A percentile compares a stretch with the other conserved stretches of the same genome.
Conservation (phyloP, 1,140 invertebrate genomes). For the Pseudomyrmex flavicornis region DNA sequence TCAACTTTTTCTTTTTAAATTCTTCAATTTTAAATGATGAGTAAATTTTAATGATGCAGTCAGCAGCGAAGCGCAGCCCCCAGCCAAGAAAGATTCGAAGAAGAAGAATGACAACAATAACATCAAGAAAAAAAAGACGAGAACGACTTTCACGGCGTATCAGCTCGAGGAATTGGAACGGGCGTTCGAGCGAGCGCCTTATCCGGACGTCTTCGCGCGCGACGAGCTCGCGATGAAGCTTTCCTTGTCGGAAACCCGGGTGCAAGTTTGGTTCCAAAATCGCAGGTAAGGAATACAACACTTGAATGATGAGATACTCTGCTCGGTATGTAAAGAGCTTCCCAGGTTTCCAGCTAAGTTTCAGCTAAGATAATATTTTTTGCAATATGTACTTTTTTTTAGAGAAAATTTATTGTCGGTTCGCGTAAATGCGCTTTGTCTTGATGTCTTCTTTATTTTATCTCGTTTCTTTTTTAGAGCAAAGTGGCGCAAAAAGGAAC, state of each 20-base stretch:
- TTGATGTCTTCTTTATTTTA: no score
- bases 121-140: slow-evolving; percentile 97
- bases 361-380: no score
- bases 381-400: no score
- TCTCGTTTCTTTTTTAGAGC: slow-evolving; percentile 86
- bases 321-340: no score
- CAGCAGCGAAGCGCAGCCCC: slow-evolving; percentile 80
- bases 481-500: slow-evolving; percentile 99
- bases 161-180: slow-evolving; percentile 97
- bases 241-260: slow-evolving; percentile 95
- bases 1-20: not conserved
- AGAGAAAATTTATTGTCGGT: no score
- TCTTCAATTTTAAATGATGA: not conserved
- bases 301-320: no score
- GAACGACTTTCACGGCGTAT: slow-evolving; percentile 98
- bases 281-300: slow-evolving; percentile 79
- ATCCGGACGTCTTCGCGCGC: slow-evolving; percentile 98
- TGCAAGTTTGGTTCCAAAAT: slow-evolving; percentile 98
- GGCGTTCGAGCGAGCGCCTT: slow-evolving; percentile 97
- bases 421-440: no score
- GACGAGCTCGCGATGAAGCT: slow-evolving; percentile 97
- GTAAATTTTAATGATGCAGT: slow-evolving; percentile 73
- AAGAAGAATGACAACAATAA: slow-evolving; percentile 95
- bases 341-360: no score
- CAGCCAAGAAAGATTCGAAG: slow-evolving; percentile 90